Evolutionary conservation across 2,113 vertebrate species (phyloP).

Genomic region (Nerophis ophidion): DNA sequence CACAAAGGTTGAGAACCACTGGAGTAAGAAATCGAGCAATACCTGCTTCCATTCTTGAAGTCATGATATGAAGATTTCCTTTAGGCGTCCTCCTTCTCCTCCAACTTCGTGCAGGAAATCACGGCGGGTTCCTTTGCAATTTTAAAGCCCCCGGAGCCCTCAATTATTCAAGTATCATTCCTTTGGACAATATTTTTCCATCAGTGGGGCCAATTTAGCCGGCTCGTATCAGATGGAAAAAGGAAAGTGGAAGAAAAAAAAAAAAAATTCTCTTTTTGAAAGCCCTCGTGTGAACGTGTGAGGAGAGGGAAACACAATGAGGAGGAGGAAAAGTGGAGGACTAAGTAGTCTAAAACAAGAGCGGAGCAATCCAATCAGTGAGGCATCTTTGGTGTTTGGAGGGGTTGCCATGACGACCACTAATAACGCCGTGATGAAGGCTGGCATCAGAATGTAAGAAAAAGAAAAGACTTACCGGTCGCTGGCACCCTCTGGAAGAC

Average conservation of each 20-base stretch:
- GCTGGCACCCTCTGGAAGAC: constrained; percentile 47
- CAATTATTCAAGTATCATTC: constrained; percentile 73
- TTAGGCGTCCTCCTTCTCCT: constrained; percentile 33
- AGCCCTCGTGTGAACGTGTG: constrained; percentile 63
- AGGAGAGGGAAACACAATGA: constrained; percentile 27
- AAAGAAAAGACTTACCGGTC: constrained; percentile 32
- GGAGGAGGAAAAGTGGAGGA: neutral
- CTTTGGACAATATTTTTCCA: constrained; percentile 74
- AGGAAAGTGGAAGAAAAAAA: neutral
- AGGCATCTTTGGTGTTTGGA: constrained; percentile 6
- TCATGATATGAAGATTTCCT: constrained; percentile 67
- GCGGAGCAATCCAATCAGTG: constrained; percentile 10
- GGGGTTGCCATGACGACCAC: too few relatives aligned
- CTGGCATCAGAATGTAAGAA: neutral
- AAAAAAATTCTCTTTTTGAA: constrained; percentile 31
- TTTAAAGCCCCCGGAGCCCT: constrained; percentile 61
- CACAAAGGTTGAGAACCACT: too few relatives aligned
- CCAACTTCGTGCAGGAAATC: constrained; percentile 57
- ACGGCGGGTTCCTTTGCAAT: constrained; percentile 59
- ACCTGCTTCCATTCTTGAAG: constrained; percentile 54
- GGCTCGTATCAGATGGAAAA: constrained; percentile 43
- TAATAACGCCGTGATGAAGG: too few relatives aligned
- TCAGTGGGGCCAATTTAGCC: constrained; percentile 65
- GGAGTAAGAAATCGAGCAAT: too few relatives aligned
- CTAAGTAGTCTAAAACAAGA: constrained; percentile 26